phyloP scores from a whole-genome alignment of 2,797 vertebrate genomes.

The Antennarius maculatus region DNA sequence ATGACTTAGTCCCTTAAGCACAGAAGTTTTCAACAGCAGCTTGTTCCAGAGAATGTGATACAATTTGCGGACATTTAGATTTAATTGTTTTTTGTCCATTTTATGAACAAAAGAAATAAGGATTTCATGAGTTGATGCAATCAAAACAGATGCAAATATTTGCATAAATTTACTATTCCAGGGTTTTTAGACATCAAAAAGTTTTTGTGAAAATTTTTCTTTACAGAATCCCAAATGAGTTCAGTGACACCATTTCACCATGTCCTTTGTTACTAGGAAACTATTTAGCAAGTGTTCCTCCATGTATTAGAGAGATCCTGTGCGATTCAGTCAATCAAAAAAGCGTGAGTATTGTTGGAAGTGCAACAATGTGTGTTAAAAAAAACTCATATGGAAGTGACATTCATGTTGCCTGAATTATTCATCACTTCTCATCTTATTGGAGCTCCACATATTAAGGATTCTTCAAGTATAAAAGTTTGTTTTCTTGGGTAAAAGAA shows the following conservation, averaged over 20 bases:
- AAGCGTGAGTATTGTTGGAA: background rate
- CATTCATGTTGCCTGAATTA: slow-evolving; percentile 6
- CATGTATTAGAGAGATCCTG: background rate
- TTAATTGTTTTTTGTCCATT: slow-evolving; percentile 4
- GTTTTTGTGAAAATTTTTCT: background rate
- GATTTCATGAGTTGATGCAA: background rate
- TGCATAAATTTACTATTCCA: too few species aligned
- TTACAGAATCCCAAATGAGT: background rate
- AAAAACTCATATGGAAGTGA: background rate
- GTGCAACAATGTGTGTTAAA: background rate
- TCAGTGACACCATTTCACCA: background rate
- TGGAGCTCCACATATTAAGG: slow-evolving; percentile 3
- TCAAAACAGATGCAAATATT: background rate
- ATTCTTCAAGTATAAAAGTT: background rate
- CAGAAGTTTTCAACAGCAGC: slow-evolving; percentile 22
- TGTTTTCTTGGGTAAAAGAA: background rate
- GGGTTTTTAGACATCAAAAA: background rate
- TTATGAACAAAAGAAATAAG: background rate
- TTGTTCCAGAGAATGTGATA: slow-evolving; percentile 21
- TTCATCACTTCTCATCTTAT: background rate
- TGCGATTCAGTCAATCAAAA: background rate
- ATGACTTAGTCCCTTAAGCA: slow-evolving; percentile 35
- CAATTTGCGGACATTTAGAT: slow-evolving; percentile 21
- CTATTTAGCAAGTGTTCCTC: background rate
- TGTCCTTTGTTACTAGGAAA: background rate